These are phyloP conservation scores for Gymnorhina tibicen DNA, from an alignment of 2,113 vertebrate species.

Conservation along the genomic window DNA sequence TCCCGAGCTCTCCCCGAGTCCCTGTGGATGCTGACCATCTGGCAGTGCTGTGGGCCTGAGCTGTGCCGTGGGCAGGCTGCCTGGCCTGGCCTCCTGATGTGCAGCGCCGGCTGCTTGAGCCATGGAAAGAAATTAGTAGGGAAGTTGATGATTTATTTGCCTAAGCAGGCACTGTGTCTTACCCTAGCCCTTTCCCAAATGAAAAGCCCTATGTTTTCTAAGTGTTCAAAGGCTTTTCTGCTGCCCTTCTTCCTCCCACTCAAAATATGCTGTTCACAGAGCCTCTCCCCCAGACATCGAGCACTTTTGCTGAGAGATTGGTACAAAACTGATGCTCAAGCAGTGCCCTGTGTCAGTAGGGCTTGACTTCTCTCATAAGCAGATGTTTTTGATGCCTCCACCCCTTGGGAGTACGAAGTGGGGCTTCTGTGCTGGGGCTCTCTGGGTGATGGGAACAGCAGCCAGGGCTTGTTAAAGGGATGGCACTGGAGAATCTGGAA, in stretches of 20 bases:
- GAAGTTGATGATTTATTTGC: conserved; percentile 47
- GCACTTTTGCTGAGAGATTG: not conserved
- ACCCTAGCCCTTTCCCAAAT: not conserved
- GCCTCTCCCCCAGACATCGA: rapidly evolving
- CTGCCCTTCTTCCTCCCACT: not conserved
- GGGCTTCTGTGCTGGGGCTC: rapidly evolving
- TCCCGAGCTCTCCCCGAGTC: not conserved
- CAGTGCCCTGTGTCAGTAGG: not conserved
- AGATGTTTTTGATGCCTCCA: not conserved
- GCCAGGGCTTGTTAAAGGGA: not conserved
- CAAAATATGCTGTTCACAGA: not conserved
- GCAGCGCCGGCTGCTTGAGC: conserved; percentile 5
- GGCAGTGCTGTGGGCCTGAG: not conserved
- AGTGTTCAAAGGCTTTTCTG: not conserved
- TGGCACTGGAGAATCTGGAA: not conserved
- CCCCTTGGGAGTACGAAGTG: rapidly evolving
- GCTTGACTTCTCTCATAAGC: not conserved
- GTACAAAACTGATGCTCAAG: not conserved
- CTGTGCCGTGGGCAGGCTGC: not conserved
- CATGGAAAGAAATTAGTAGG: conserved; percentile 23
- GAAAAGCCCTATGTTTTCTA: not conserved
- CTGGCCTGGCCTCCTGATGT: not conserved
- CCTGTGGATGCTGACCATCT: not conserved
- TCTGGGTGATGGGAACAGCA: not conserved
- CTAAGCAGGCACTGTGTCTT: not conserved